Conservation (phyloP, 2,888 invertebrate species). For the Macrophya annulata region DNA sequence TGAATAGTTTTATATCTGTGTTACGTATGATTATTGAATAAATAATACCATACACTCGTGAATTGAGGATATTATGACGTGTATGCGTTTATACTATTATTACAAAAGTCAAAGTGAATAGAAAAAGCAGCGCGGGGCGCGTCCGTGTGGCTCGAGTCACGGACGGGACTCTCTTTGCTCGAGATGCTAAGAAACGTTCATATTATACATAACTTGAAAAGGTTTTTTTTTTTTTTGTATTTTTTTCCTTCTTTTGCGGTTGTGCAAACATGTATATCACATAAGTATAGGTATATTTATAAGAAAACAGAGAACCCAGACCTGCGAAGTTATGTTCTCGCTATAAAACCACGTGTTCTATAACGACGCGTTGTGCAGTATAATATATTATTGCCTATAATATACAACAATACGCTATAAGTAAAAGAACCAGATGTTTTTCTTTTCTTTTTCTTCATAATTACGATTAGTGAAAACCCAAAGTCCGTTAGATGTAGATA, state of each 20-base stretch:
- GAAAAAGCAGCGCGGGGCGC: neutral
- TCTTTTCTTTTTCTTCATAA: neutral
- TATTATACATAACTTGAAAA: neutral
- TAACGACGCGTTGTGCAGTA: neutral
- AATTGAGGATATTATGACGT: neutral
- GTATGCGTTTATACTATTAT: neutral
- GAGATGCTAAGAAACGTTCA: neutral
- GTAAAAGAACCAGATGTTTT: neutral
- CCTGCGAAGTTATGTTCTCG: neutral
- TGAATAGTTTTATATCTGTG: neutral
- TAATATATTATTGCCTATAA: neutral
- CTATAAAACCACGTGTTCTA: neutral
- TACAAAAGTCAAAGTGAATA: neutral
- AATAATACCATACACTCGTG: no score
- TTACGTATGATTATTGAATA: neutral
- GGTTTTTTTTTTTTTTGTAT: neutral
- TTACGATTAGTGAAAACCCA: neutral
- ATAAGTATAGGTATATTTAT: neutral
- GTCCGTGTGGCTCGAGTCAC: neutral
- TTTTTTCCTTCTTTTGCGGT: neutral
- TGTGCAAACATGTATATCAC: neutral
- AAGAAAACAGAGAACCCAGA: neutral
- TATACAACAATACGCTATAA: no score
- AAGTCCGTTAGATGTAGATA: neutral
- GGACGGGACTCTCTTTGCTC: neutral